A percentile compares a stretch with the other conserved stretches of the same genome.
phyloP scores from a whole-genome alignment of 1,140 invertebrate genomes.

The Drosophila oshimai region DNA sequence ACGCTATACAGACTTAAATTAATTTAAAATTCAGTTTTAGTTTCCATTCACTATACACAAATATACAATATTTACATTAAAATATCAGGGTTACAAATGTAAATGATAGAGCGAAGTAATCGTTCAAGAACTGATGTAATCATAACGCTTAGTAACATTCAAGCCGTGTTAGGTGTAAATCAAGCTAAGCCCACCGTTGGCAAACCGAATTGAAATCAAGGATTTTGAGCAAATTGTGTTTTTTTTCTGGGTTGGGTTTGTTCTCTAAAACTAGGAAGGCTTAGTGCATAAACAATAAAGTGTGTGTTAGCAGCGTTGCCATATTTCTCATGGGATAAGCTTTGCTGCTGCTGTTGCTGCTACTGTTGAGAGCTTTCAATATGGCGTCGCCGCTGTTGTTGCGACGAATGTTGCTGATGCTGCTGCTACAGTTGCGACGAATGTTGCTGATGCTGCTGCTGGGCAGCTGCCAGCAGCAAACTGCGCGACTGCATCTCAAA shows the following conservation, averaged over 20 bases:
- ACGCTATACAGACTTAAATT: constrained; percentile 76
- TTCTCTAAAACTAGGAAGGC: constrained; percentile 19
- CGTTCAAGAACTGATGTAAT: constrained; percentile 28
- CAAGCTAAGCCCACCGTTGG: constrained; percentile 32
- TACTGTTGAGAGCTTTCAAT: constrained; percentile 19
- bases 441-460: constrained; percentile 47
- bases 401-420: constrained; percentile 28
- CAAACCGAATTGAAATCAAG: constrained; percentile 50
- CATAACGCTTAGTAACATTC: constrained; percentile 49
- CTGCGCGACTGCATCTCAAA: constrained; percentile 79
- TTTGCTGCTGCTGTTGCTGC: constrained; percentile 44
- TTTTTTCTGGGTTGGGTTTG: constrained; percentile 1
- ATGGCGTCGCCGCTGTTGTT: constrained; percentile 45
- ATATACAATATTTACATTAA: constrained; percentile 80
- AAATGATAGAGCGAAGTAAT: constrained; percentile 45
- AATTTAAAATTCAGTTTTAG: constrained; percentile 76
- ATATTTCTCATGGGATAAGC: constrained; percentile 31
- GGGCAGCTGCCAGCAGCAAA: constrained; percentile 61
- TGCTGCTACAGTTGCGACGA: constrained; percentile 45
- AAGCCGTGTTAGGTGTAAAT: constrained; percentile 44
- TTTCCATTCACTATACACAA: constrained; percentile 72
- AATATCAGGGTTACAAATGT: constrained; percentile 46
- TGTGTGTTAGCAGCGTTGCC: constrained; percentile 31
- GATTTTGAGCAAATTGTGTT: constrained; percentile 73
- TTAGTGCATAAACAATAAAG: constrained; percentile 37